These are phyloP conservation scores for Carcina quercana DNA, from an alignment of 2,888 invertebrate species.

Conservation along the genomic window DNA sequence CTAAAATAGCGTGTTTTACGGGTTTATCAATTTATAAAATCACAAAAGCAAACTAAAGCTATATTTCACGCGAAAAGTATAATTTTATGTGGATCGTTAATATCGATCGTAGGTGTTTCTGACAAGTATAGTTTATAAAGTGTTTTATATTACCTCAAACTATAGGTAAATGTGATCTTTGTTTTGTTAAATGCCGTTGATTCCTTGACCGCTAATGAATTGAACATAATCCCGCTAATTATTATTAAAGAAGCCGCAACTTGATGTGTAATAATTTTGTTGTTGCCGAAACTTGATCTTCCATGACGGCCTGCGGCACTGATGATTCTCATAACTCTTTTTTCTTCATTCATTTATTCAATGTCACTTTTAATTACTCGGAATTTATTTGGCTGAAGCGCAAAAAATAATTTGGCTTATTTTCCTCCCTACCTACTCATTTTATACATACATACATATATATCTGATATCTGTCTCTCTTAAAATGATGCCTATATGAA, in stretches of 20 bases:
- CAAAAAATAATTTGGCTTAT: no score
- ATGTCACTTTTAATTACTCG: no score
- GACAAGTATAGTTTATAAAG: no score
- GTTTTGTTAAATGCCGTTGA: no score
- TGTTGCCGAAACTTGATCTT: conserved; percentile 35
- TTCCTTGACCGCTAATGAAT: no score
- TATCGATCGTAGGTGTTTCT: conserved; percentile 4
- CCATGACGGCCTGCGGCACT: conserved; percentile 29
- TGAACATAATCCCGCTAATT: conserved; percentile 2
- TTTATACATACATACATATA: no score
- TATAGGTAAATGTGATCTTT: no score
- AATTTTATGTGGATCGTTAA: conserved; percentile 8
- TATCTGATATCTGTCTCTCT: no score
- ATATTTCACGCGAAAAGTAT: conserved; percentile 2
- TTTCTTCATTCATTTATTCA: conserved; percentile 36
- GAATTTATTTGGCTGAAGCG: no score
- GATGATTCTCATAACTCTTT: conserved; percentile 29
- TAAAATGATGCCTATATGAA: no score
- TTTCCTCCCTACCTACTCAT: no score
- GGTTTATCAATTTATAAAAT: conserved; percentile 4
- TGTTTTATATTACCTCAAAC: no score
- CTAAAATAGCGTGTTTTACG: conserved; percentile 1
- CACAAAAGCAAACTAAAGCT: conserved; percentile 2
- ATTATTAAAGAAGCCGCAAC: conserved; percentile 5
- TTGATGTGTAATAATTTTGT: conserved; percentile 30